Conservation (phyloP, 1,140 invertebrate species). For the Schlechtendalia chinensis region DNA sequence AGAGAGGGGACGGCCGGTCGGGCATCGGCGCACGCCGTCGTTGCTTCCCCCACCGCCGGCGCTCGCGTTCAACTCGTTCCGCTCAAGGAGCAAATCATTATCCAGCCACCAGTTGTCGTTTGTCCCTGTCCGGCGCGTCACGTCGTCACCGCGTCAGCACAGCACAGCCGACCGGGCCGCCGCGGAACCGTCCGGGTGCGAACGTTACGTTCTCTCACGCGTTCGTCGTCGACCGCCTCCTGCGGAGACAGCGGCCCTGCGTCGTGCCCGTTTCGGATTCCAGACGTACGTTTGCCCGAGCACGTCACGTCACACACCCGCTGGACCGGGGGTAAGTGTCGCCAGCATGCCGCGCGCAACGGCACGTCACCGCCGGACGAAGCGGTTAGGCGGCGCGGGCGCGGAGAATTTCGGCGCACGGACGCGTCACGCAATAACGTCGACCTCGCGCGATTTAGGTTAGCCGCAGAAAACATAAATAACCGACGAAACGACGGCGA, state of each 20-base stretch:
- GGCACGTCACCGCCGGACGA: no score
- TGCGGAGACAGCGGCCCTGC: no score
- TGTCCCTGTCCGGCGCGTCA: slow-evolving; percentile 10
- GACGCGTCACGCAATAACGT: no score
- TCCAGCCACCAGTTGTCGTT: slow-evolving; percentile 33
- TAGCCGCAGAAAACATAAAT: background rate
- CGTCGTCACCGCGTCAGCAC: background rate
- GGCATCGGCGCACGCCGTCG: background rate
- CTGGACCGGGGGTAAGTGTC: slow-evolving; percentile 23
- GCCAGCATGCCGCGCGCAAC: no score
- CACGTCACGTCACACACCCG: no score
- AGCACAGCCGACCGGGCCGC: no score
- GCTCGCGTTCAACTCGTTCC: background rate
- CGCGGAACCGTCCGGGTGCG: background rate
- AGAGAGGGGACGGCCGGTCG: background rate
- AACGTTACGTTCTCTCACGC: background rate
- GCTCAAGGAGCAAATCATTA: slow-evolving; percentile 34
- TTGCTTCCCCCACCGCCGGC: background rate
- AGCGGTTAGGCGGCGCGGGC: no score
- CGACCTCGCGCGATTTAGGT: slow-evolving; percentile 43
- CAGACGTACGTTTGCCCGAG: no score
- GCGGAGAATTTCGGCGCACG: no score
- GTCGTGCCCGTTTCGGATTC: background rate
- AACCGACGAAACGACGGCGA: no score
- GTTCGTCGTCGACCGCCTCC: no score